These are phyloP conservation scores for Synaphobranchus kaupii DNA, from an alignment of 2,797 vertebrate genomes.

Conservation along the genomic window DNA sequence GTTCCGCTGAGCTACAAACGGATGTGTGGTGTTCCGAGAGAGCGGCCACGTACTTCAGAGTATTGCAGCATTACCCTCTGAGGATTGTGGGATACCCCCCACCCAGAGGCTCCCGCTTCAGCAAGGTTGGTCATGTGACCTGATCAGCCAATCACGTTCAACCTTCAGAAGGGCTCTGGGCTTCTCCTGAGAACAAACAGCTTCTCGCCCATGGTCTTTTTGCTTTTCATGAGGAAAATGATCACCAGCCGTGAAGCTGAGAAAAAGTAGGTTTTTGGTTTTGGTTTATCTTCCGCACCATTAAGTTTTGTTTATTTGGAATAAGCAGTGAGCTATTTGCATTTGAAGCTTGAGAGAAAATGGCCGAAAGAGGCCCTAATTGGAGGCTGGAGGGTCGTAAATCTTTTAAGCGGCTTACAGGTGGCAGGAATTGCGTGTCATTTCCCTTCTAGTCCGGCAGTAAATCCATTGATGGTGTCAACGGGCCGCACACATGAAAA, in stretches of 20 bases:
- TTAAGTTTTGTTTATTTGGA: slow-evolving; percentile 12
- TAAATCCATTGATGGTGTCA: neutral
- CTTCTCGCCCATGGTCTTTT: neutral
- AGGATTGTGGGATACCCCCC: neutral
- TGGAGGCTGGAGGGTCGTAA: neutral
- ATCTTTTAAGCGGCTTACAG: slow-evolving; percentile 14
- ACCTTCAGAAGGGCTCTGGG: neutral
- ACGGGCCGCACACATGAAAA: neutral
- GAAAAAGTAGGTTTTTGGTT: neutral
- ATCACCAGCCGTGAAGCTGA: neutral
- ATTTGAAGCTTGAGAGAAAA: slow-evolving; percentile 8
- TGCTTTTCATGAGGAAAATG: neutral
- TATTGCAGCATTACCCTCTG: neutral
- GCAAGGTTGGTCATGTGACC: slow-evolving; percentile 6
- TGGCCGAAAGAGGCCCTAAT: neutral
- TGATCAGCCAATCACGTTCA: neutral
- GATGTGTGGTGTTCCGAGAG: neutral
- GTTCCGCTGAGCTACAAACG: neutral
- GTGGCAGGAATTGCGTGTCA: neutral
- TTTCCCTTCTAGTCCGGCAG: neutral
- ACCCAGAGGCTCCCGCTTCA: neutral
- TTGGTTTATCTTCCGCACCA: neutral
- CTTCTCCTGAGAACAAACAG: neutral
- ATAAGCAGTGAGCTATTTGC: slow-evolving; percentile 6
- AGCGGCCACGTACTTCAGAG: neutral